phyloP scores from a whole-genome alignment of 1,140 invertebrate genomes.

The Eufriesea mexicana region DNA sequence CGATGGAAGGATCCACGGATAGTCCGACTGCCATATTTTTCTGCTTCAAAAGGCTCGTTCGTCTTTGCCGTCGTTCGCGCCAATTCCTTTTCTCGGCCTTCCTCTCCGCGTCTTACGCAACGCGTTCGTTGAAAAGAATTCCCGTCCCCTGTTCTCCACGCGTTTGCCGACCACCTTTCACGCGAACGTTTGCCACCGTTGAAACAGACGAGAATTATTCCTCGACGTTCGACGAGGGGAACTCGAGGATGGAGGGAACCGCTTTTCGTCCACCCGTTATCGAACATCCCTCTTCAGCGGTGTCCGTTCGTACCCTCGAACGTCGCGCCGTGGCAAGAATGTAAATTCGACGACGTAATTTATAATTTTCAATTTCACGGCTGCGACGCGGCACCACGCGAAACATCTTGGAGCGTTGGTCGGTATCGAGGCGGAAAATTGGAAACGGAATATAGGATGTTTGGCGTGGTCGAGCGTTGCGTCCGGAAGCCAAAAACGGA shows the following conservation, averaged over 20 bases:
- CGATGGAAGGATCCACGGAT: constrained; percentile 48
- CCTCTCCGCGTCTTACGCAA: constrained; percentile 10
- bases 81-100: background rate
- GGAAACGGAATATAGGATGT: constrained; percentile 23
- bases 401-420: background rate
- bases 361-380: constrained; percentile 30
- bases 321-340: background rate
- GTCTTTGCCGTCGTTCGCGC: constrained; percentile 47
- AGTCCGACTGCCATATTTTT: constrained; percentile 62
- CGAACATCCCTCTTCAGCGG: background rate
- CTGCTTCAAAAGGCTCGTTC: constrained; percentile 44
- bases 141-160: background rate
- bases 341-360: background rate
- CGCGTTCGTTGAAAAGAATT: background rate
- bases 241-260: background rate
- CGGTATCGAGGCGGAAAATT: constrained; percentile 37
- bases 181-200: background rate
- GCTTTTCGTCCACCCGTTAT: background rate
- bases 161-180: background rate
- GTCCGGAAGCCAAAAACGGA: background rate
- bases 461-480: background rate
- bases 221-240: too few relatives aligned
- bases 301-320: background rate
- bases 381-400: too few relatives aligned
- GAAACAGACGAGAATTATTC: constrained; percentile 11